A percentile compares a stretch with the other conserved stretches of the same genome.
These are phyloP conservation scores for Micromys minutus DNA, from an alignment of 2,113 vertebrate species.

Conservation along the genomic window DNA sequence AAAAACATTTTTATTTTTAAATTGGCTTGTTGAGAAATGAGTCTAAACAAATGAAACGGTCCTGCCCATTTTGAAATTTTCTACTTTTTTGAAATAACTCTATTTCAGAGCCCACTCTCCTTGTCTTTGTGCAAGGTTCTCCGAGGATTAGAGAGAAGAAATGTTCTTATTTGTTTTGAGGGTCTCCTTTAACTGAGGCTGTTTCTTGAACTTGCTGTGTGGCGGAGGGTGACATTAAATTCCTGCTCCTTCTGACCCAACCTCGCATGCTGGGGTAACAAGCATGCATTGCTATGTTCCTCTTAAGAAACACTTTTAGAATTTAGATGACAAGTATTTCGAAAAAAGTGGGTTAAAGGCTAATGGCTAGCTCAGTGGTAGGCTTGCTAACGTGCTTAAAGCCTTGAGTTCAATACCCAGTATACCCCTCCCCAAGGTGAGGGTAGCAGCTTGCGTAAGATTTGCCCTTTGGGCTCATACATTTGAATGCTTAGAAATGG, in stretches of 20 bases:
- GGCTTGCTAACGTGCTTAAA: neutral
- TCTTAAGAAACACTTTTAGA: neutral
- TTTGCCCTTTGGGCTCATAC: neutral
- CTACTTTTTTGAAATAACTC: neutral
- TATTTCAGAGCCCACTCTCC: constrained; percentile 25
- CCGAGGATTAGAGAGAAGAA: neutral
- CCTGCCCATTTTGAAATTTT: neutral
- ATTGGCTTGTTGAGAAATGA: neutral
- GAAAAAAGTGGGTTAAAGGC: neutral
- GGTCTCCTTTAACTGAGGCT: neutral
- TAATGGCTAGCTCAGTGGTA: neutral
- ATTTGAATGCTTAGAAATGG: neutral
- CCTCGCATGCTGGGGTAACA: neutral
- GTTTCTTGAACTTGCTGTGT: neutral
- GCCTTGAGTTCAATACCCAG: neutral
- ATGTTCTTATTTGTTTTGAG: neutral
- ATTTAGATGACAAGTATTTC: neutral
- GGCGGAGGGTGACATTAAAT: neutral
- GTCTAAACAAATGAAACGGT: constrained; percentile 49
- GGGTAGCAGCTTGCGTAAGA: neutral
- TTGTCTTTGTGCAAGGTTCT: neutral
- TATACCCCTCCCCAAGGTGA: neutral
- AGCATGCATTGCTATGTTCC: too few relatives aligned
- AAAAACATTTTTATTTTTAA: neutral
- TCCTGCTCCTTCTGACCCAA: neutral